Evolutionary conservation across 30 jellyfish, hydroid and myxozoan species (phyloP).

Genomic region (Hydra vulgaris): DNA sequence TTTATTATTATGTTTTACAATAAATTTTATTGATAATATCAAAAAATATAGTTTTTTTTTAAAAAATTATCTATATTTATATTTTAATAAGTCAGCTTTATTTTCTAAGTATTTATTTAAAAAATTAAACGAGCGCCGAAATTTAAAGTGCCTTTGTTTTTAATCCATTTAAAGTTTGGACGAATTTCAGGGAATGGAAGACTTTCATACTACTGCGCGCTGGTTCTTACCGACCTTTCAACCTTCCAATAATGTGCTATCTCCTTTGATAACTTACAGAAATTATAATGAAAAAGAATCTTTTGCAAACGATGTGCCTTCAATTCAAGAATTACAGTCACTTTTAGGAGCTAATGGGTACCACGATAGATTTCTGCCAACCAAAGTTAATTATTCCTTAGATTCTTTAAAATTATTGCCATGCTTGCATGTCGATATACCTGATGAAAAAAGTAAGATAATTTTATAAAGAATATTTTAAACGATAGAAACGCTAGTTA

Average conservation of each 20-base stretch:
- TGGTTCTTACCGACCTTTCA: background rate
- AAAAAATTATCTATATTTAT: no score
- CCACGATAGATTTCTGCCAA: background rate
- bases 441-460: background rate
- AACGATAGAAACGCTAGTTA: no score
- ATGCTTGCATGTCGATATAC: background rate
- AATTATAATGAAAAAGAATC: background rate
- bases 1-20: no score
- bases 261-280: background rate
- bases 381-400: background rate
- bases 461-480: no score
- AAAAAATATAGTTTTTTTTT: no score
- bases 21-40: no score
- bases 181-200: background rate
- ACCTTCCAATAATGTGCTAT: background rate
- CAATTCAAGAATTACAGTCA: background rate
- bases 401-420: background rate
- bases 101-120: background rate
- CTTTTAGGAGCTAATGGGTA: background rate
- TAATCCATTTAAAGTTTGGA: slow-evolving; percentile 10
- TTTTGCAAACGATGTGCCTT: background rate
- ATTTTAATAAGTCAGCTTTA: no score
- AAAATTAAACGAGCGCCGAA: slow-evolving; percentile 17
- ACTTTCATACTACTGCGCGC: background rate
- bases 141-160: slow-evolving; percentile 9